A percentile compares a stretch with the other conserved stretches of the same genome.
Conservation (phyloP, 2,797 vertebrate species). For the Vespertilio murinus region DNA sequence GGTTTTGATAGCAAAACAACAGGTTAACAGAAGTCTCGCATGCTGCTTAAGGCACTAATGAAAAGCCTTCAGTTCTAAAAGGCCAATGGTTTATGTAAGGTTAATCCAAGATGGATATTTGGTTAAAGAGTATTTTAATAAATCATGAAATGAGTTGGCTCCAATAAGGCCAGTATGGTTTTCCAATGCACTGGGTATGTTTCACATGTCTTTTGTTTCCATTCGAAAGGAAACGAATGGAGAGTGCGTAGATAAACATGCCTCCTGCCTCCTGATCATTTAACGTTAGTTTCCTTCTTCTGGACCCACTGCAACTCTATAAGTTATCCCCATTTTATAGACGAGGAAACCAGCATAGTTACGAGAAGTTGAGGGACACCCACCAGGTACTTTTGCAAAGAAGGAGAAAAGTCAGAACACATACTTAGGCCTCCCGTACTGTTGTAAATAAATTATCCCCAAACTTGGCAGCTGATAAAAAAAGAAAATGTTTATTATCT, state of each 20-base stretch:
- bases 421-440: neutral
- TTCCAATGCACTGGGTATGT: neutral
- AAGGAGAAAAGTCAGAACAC: neutral
- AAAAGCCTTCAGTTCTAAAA: constrained; percentile 69
- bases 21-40: constrained; percentile 72
- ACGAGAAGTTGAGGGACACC: neutral
- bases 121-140: constrained; percentile 70
- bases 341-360: neutral
- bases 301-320: neutral
- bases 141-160: constrained; percentile 62
- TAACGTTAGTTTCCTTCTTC: neutral
- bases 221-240: constrained; percentile 16
- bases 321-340: neutral
- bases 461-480: neutral
- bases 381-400: neutral
- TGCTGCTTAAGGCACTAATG: constrained; percentile 74
- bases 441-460: neutral
- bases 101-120: constrained; percentile 73
- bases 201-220: neutral
- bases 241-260: neutral
- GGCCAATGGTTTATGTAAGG: constrained; percentile 76
- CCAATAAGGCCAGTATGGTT: constrained; percentile 9
- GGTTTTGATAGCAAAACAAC: constrained; percentile 60
- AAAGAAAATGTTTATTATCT: neutral
- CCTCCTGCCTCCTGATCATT: neutral